phyloP scores from a whole-genome alignment of 2,797 vertebrate species.

The Argyrosomus regius region DNA sequence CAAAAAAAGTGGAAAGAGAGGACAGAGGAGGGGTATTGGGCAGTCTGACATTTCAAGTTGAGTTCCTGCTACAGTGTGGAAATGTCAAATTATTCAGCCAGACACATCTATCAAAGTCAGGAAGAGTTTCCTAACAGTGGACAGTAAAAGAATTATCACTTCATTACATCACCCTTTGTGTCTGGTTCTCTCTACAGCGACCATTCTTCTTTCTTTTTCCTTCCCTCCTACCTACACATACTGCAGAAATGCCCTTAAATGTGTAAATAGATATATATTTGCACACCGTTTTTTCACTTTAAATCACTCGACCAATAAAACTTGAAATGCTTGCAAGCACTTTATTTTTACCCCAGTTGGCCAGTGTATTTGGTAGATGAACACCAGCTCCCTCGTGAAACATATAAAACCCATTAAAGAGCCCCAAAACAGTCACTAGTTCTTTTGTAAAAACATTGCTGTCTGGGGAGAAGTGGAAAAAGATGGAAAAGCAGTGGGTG shows the following conservation, averaged over 20 bases:
- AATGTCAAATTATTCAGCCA: slow-evolving; percentile 76
- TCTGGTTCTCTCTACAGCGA: slow-evolving; percentile 13
- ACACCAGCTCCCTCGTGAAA: slow-evolving; percentile 41
- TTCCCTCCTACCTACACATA: background rate
- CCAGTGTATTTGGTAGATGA: slow-evolving; percentile 7
- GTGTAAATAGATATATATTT: background rate
- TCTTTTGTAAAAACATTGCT: slow-evolving; percentile 35
- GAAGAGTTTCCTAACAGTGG: slow-evolving; percentile 63
- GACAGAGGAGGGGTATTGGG: slow-evolving; percentile 46
- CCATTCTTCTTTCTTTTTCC: background rate
- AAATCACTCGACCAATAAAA: background rate
- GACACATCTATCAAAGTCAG: slow-evolving; percentile 77
- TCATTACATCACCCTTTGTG: slow-evolving; percentile 59
- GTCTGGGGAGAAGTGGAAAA: slow-evolving; percentile 45
- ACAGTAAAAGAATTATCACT: slow-evolving; percentile 67
- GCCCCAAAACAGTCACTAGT: slow-evolving; percentile 28
- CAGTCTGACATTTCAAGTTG: slow-evolving; percentile 81
- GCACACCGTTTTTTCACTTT: background rate
- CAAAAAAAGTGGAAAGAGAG: slow-evolving; percentile 55
- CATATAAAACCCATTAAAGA: slow-evolving; percentile 49
- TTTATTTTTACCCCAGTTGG: slow-evolving; percentile 34
- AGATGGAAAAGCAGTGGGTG: slow-evolving; percentile 62
- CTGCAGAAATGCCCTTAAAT: background rate
- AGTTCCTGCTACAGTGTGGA: slow-evolving; percentile 63
- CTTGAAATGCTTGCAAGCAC: background rate